These are phyloP conservation scores for Philhelius pedissequus DNA, from an alignment of 2,888 invertebrate genomes.

Conservation along the genomic window DNA sequence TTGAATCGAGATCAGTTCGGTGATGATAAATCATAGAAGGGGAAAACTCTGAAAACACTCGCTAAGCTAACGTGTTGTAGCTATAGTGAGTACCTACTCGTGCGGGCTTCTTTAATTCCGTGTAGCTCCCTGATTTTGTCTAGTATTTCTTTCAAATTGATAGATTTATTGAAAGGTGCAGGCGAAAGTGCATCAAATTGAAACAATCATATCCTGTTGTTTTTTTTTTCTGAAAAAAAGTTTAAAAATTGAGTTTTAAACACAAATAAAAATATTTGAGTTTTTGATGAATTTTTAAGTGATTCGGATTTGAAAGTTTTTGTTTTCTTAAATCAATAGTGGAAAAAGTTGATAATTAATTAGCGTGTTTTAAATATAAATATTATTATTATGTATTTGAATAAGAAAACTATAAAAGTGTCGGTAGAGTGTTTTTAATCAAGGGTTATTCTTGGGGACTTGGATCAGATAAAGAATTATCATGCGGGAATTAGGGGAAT, in stretches of 20 bases:
- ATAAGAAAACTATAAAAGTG: neutral
- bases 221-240: neutral
- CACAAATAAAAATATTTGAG: neutral
- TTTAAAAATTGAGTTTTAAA: neutral
- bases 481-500: no score
- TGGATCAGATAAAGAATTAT: neutral
- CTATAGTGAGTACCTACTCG: neutral
- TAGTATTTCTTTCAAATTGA: neutral
- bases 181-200: neutral
- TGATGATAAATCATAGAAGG: constrained; percentile 10
- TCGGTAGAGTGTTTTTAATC: neutral
- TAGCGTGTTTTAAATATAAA: no score
- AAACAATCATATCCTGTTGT: neutral
- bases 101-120: neutral
- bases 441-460: neutral
- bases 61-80: constrained; percentile 19
- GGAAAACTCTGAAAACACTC: neutral
- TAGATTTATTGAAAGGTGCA: constrained; percentile 4
- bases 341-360: no score
- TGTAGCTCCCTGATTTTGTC: neutral
- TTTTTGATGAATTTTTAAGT: neutral
- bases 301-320: neutral
- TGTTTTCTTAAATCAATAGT: neutral
- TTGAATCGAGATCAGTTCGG: neutral
- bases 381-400: neutral